These are phyloP conservation scores for Caenorhabditis inopinata DNA, from an alignment of 1,140 invertebrate species.

Conservation along the genomic window DNA sequence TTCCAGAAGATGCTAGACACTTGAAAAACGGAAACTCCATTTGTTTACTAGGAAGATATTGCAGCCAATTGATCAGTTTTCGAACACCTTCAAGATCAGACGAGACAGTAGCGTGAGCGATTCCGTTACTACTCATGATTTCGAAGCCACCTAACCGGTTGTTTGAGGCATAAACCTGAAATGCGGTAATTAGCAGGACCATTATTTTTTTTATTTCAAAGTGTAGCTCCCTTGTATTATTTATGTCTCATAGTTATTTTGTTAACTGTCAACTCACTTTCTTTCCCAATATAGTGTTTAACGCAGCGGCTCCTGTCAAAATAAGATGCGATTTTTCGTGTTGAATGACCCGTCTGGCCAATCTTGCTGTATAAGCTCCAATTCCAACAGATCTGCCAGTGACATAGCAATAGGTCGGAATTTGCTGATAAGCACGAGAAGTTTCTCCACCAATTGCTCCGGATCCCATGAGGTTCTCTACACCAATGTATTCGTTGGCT, in stretches of 20 bases:
- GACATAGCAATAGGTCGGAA: conserved; percentile 94
- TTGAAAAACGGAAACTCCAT: background rate
- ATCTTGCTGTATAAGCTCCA: conserved; percentile 88
- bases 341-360: conserved; percentile 91
- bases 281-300: conserved; percentile 87
- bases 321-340: conserved; percentile 94
- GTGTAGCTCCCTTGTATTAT: no score
- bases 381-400: conserved; percentile 97
- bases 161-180: conserved; percentile 89
- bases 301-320: conserved; percentile 88
- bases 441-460: conserved; percentile 98
- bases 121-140: conserved; percentile 95
- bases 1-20: background rate
- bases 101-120: conserved; percentile 84
- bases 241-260: no score
- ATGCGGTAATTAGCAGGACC: no score
- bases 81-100: conserved; percentile 88
- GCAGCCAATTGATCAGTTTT: conserved; percentile 77
- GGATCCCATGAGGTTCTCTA: conserved; percentile 91
- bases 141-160: conserved; percentile 94
- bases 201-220: no score
- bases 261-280: background rate
- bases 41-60: conserved; percentile 70
- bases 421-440: conserved; percentile 85
- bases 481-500: conserved; percentile 82